A percentile compares a stretch with the other conserved stretches of the same genome.
phyloP scores from a whole-genome alignment of 2,797 vertebrate species.

The Erithacus rubecula region DNA sequence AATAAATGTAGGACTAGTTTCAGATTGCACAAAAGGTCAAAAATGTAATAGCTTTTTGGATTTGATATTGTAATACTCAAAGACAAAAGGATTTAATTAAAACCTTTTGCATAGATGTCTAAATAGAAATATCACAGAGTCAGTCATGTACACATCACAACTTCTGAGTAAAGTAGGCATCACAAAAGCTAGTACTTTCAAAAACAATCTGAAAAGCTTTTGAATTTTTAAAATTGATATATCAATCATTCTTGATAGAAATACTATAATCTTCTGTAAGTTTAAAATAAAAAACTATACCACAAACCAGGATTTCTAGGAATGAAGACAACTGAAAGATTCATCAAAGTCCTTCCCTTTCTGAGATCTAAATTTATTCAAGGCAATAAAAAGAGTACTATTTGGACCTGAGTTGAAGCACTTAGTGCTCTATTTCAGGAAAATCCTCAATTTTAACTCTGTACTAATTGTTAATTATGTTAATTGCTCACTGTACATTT shows the following conservation, averaged over 20 bases:
- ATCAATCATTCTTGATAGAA: not conserved
- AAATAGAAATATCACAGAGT: not conserved
- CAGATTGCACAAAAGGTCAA: not conserved
- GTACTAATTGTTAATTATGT: not conserved
- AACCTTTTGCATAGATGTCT: not conserved
- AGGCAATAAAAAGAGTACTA: not conserved
- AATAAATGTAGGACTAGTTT: not conserved
- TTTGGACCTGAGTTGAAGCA: not conserved
- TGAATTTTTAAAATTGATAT: not conserved
- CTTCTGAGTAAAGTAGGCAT: not conserved
- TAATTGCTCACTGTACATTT: not conserved
- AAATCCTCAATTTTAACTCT: not conserved
- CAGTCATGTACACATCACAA: not conserved
- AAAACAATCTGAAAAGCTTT: not conserved
- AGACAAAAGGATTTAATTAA: not conserved
- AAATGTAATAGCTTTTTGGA: not conserved
- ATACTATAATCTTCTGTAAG: not conserved
- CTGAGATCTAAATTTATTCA: not conserved
- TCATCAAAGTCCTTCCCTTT: not conserved
- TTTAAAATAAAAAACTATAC: not conserved
- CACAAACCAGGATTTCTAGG: not conserved
- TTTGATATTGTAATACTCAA: not conserved
- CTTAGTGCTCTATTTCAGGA: not conserved
- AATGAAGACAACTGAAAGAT: not conserved
- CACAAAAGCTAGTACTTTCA: not conserved